phyloP scores from a whole-genome alignment of 2,113 vertebrate genomes.

The Coreoperca whiteheadi region DNA sequence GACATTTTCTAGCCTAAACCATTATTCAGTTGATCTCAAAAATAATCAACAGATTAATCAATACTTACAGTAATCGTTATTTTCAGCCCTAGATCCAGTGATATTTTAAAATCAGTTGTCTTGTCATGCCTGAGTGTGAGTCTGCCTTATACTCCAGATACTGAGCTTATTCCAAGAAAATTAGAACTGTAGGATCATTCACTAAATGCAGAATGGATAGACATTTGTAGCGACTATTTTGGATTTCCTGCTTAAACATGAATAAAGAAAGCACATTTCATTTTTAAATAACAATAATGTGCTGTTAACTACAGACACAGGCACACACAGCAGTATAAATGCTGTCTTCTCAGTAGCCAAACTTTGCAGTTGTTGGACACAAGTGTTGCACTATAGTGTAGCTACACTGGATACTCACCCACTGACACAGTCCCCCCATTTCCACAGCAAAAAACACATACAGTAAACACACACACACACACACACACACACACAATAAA shows the following conservation, averaged over 20 bases:
- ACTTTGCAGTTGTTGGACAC: slow-evolving; percentile 11
- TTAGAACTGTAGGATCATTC: background rate
- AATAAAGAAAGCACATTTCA: slow-evolving; percentile 21
- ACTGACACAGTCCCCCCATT: slow-evolving; percentile 56
- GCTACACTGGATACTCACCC: slow-evolving; percentile 31
- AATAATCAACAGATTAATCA: background rate
- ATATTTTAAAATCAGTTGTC: background rate
- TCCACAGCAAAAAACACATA: slow-evolving; percentile 13
- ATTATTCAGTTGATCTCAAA: background rate
- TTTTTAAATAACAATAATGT: background rate
- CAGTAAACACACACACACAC: background rate
- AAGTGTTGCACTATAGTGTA: slow-evolving; percentile 12
- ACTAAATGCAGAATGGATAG: background rate
- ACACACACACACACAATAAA: slow-evolving; percentile 20
- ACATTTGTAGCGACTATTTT: background rate
- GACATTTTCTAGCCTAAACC: background rate
- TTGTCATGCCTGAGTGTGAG: background rate
- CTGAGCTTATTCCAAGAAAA: slow-evolving; percentile 7
- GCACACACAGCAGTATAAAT: slow-evolving; percentile 9
- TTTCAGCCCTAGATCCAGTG: background rate
- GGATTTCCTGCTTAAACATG: slow-evolving; percentile 23
- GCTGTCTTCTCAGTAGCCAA: slow-evolving; percentile 32
- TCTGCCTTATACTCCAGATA: background rate
- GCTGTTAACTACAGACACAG: slow-evolving; percentile 6
- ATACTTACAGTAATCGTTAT: background rate